These are phyloP conservation scores for Brachionus angularis DNA, from an alignment of 1,140 invertebrate genomes.

Conservation along the genomic window DNA sequence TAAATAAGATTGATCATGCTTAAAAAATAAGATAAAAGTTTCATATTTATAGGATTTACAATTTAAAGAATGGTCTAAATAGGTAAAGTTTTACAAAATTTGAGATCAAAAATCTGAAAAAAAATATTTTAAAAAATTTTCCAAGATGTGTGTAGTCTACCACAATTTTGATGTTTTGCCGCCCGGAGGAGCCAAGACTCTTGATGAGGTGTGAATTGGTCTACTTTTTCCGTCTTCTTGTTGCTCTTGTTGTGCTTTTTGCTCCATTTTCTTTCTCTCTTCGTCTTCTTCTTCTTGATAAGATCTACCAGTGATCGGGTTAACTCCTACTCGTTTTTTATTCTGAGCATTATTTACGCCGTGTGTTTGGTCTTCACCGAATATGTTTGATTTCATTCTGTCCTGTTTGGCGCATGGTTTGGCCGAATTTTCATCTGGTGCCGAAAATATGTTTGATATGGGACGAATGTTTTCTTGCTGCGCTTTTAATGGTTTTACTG, in stretches of 20 bases:
- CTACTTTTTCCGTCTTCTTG: neutral
- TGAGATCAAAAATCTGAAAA: too few relatives aligned
- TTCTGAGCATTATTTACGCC: neutral
- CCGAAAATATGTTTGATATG: slow-evolving; percentile 1
- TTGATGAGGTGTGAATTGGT: slow-evolving; percentile 15
- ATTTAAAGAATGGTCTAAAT: too few relatives aligned
- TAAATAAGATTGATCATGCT: too few relatives aligned
- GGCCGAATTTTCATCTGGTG: neutral
- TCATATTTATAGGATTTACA: too few relatives aligned
- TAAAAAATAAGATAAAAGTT: too few relatives aligned
- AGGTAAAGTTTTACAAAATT: too few relatives aligned
- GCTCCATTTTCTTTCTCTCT: neutral
- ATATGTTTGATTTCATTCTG: slow-evolving; percentile 31
- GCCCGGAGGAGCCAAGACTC: slow-evolving; percentile 9
- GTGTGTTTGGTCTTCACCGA: neutral
- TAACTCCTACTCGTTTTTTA: neutral
- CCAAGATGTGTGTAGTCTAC: too few relatives aligned
- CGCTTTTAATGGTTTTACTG: neutral
- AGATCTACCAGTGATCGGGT: slow-evolving; percentile 26
- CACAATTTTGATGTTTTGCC: slow-evolving; percentile 6
- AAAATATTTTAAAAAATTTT: too few relatives aligned
- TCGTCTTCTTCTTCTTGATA: slow-evolving; percentile 6
- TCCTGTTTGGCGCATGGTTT: neutral
- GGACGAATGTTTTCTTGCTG: slow-evolving; percentile 29
- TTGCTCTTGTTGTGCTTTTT: neutral